Base-by-base conservation (phyloP, 2,888 invertebrate genomes). In the Pseudeuparius sepicola region DNA sequence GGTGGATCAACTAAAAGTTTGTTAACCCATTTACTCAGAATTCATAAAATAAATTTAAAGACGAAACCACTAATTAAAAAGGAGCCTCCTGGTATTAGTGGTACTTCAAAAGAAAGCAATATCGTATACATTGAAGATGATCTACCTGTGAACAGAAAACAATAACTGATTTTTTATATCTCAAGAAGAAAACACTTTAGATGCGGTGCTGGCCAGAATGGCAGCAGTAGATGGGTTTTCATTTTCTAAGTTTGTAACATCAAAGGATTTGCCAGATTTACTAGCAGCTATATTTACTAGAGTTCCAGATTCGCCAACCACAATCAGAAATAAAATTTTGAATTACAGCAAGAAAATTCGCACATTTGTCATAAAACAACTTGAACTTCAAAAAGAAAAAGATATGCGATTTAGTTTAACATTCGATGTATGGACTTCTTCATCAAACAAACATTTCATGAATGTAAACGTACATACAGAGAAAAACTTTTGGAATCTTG, bases 371-470 rank as follows among this genome's bases (percentile, higher is more conserved):
- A 14, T 7, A 28, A n/a, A 28, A 14, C 10, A 28, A 28, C 15
- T 28, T 16, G 10, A 16, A 3, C 16, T 17, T 28, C 28, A 28
- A 14, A 28, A 28, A 26, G 14, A 25, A 18, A 24, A 16, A 26
- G 14, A 13, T 34, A 34, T 17, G 27, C 15, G 18, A 34, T 25
- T 27, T 20, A 34, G 28, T 34, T 33, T 37, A 27, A 37, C 33
- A 13, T 18, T 34, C 20, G 33, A 37, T 15, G 28, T 34, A 17
- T 37, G 33, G 37, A 18, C 33, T 9, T 37, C 33, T 4, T 28
- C 18, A 18, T 14, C 33, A 13, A 32, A 38, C 29, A 34, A 16
- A 24, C 12, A 24, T 11, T 38, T 23, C 13, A 14, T 34, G 30
- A 38, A 38, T 24, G 27, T 38, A 18, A 38, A 38, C 24, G 24